Evolutionary conservation across 2,888 invertebrate species (phyloP).

Genomic region (Ornithoptera alexandrae): DNA sequence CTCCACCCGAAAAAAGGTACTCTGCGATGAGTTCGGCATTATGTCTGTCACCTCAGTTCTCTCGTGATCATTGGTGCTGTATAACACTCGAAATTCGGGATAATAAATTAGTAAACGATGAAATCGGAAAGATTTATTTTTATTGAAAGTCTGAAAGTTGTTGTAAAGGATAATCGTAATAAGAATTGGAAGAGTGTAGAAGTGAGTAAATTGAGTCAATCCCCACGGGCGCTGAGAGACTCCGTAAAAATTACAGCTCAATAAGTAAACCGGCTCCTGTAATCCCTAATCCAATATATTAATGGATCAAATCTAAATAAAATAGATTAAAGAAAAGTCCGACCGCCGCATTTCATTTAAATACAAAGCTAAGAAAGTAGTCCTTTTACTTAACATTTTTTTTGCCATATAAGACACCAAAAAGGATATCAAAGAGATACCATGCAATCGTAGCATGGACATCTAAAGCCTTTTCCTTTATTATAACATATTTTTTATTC

Average conservation of each 20-base stretch:
- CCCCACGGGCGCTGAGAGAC: not conserved
- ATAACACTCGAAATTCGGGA: too few relatives aligned
- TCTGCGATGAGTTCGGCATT: too few relatives aligned
- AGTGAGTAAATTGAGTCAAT: not conserved
- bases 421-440: too few relatives aligned
- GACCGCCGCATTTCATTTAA: not conserved
- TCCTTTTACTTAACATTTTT: not conserved
- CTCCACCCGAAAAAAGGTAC: too few relatives aligned
- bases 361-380: not conserved
- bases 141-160: not conserved
- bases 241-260: not conserved
- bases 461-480: too few relatives aligned
- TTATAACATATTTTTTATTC: too few relatives aligned
- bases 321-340: not conserved
- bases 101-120: too few relatives aligned
- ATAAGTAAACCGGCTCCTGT: not conserved
- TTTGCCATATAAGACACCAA: not conserved
- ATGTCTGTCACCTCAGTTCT: not conserved
- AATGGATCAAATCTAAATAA: constrained; percentile 1
- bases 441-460: too few relatives aligned
- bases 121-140: not conserved
- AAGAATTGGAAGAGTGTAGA: constrained; percentile 6
- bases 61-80: not conserved
- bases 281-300: not conserved
- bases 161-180: constrained; percentile 7